Evolutionary conservation across 2,888 invertebrate genomes (phyloP), one percentile per base, ranked within the genome.

Genomic region (Ganaspis brasiliensis): DNA sequence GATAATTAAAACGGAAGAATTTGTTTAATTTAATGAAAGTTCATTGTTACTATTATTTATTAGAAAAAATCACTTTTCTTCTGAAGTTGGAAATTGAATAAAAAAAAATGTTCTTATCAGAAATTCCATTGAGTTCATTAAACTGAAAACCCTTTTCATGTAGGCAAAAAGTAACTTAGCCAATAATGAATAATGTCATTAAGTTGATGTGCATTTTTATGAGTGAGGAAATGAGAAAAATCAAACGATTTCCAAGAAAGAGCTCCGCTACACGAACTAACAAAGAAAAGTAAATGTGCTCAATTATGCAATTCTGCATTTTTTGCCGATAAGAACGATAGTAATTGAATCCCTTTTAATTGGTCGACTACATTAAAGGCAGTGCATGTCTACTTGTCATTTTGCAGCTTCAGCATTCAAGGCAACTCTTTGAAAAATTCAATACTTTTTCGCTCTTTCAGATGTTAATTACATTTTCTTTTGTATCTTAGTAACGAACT

Each of bases 221-320:
- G 24, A 40, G 14, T 63, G 4, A 19, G 14, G 19, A 61, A 19
- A 61, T 9, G 1, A 61, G 21, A 12, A 61, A 31, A 61, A 37
- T 37, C 16, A 19, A 52, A 63, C 37, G 5, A 63, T 63, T 40
- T 63, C 40, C 63, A 40, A 21, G 45, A 67, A 67, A 40, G n/a
- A 24, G 40, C 8, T 56, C n/a, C n/a, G n/a, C 49, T 4, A 49
- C 6, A 16, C 6, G 19, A 6, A 5, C 12, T 40, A 45, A 45
- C 40, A 45, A 63, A 63, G 40, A 21, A 21, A 40, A 21, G 24
- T 24, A 16, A 56, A 56, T n/a, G 12, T 45, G 10, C 45, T 45
- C 14, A 14, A 45, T 56, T 14, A 24, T 26, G 19, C 12, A 2
- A 24, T 19, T 21, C 8, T 21, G 6, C 57, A 21, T 21, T 24